These are phyloP conservation scores for Gambusia yucatana DNA, from an alignment of 2,797 vertebrate genomes.

Conservation along the genomic window DNA sequence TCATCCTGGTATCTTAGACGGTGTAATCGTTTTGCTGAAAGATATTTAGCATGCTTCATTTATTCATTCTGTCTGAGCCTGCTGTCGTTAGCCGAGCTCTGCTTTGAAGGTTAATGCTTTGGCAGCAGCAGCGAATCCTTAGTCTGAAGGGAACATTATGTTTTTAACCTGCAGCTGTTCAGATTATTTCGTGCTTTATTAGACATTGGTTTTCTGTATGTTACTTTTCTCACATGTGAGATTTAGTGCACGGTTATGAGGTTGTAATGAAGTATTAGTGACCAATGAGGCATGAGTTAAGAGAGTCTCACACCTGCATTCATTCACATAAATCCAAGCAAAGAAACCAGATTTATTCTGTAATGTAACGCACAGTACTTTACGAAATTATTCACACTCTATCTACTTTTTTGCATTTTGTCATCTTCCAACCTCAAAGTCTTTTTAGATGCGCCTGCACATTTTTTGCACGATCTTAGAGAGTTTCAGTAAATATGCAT, in stretches of 20 bases:
- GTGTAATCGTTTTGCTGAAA: slow-evolving; percentile 56
- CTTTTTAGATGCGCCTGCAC: neutral
- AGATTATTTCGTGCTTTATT: neutral
- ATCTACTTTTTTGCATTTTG: neutral
- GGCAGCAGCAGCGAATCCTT: neutral
- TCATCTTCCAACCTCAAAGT: neutral
- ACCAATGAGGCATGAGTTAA: neutral
- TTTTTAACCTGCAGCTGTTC: neutral
- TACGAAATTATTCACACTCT: neutral
- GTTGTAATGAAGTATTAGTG: neutral
- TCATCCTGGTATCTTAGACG: slow-evolving; percentile 14
- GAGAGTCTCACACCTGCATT: neutral
- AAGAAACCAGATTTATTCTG: neutral
- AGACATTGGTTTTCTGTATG: neutral
- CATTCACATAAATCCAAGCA: neutral
- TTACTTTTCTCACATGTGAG: neutral
- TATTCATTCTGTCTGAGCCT: slow-evolving; percentile 6
- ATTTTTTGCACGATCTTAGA: neutral
- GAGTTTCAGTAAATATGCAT: neutral
- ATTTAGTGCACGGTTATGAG: neutral
- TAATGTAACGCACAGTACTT: neutral
- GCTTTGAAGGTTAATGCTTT: slow-evolving; percentile 7
- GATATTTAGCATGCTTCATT: slow-evolving; percentile 32
- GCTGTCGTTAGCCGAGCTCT: slow-evolving; percentile 3
- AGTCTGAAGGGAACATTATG: neutral